Conservation (phyloP, 2,888 invertebrate genomes). For the Heliconius sara region DNA sequence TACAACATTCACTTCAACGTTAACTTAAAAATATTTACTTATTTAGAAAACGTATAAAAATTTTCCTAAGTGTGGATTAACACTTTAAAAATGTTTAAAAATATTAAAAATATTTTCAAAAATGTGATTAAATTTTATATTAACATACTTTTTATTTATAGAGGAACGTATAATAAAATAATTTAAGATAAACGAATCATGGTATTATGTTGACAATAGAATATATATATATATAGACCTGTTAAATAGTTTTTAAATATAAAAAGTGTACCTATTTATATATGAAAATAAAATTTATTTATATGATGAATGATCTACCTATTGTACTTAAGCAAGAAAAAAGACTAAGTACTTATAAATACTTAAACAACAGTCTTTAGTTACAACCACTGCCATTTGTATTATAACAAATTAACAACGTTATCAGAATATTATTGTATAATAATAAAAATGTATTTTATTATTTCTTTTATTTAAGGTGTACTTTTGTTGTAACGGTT, state of each 20-base stretch:
- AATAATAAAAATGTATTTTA: background rate
- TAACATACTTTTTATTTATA: background rate
- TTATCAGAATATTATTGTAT: background rate
- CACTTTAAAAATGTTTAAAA: too few species aligned
- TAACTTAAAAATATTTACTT: background rate
- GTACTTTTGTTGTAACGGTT: background rate
- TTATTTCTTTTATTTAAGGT: background rate
- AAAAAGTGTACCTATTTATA: background rate
- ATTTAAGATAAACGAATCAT: background rate
- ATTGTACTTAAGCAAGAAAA: background rate
- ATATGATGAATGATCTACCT: background rate
- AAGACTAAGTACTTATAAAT: background rate
- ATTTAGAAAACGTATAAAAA: too few species aligned
- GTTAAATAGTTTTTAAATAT: background rate
- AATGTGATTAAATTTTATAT: background rate
- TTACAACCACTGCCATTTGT: conserved; percentile 15
- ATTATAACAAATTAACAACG: background rate
- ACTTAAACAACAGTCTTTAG: conserved; percentile 6
- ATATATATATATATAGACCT: background rate
- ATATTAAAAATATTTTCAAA: background rate
- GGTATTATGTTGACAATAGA: conserved; percentile 4
- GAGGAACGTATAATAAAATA: background rate
- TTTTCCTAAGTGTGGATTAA: too few species aligned
- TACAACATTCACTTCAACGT: conserved; percentile 7
- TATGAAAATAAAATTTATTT: background rate